Evolutionary conservation across 2,797 vertebrate genomes (phyloP).

Genomic region (Diceros bicornis): DNA sequence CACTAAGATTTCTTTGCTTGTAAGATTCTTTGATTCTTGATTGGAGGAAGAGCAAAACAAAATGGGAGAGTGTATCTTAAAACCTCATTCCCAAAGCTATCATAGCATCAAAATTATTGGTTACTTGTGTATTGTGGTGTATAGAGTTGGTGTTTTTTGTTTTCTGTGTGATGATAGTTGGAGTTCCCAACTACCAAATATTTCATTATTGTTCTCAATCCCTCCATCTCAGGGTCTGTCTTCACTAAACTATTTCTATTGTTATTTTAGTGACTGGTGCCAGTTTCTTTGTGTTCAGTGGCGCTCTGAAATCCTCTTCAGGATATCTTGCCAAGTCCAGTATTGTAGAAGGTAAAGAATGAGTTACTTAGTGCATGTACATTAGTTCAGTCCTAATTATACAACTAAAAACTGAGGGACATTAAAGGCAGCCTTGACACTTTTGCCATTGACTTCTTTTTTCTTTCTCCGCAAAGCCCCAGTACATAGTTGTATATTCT

Average conservation of each 20-base stretch:
- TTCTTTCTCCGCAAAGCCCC: no score
- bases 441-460: conserved; percentile 16
- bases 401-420: conserved; percentile 11
- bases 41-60: conserved; percentile 30
- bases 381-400: conserved; percentile 14
- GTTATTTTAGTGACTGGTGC: conserved; percentile 96
- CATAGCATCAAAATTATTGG: background rate
- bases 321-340: conserved; percentile 99
- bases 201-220: conserved; percentile 29
- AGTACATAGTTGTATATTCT: no score
- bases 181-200: background rate
- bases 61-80: background rate
- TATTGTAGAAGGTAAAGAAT: conserved; percentile 98
- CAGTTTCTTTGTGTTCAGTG: conserved; percentile 99
- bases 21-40: conserved; percentile 57
- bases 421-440: background rate
- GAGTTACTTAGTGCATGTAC: conserved; percentile 44
- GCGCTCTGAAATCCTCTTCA: conserved; percentile 97
- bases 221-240: background rate
- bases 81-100: background rate
- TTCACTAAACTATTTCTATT: conserved; percentile 76
- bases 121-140: background rate
- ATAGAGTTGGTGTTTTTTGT: background rate
- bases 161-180: conserved; percentile 19
- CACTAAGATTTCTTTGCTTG: conserved; percentile 40